These are phyloP conservation scores for Neoascia interrupta DNA, from an alignment of 2,888 invertebrate genomes.

Conservation along the genomic window DNA sequence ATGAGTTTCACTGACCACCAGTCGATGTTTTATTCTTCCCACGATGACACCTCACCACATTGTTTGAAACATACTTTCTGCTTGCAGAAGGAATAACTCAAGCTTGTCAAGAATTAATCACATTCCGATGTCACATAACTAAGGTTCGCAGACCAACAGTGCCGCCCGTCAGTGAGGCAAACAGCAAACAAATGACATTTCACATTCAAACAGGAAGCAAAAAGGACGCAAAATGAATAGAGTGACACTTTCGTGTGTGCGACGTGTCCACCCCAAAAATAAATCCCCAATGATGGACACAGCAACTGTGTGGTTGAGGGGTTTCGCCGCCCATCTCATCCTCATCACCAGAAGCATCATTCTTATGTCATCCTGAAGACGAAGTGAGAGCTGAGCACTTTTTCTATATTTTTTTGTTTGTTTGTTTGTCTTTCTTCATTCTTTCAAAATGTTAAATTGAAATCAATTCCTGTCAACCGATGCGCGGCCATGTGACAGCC, in stretches of 20 bases:
- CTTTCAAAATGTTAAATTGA: conserved; percentile 58
- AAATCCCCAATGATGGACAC: conserved; percentile 66
- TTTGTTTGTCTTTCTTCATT: too few relatives aligned
- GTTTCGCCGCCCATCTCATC: conserved; percentile 5
- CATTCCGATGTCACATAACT: conserved; percentile 64
- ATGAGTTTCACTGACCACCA: too few relatives aligned
- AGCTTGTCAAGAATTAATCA: conserved; percentile 64
- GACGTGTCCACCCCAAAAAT: conserved; percentile 67
- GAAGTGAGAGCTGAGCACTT: conserved; percentile 18
- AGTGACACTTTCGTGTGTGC: conserved; percentile 59
- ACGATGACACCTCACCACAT: conserved; percentile 52
- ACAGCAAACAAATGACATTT: conserved; percentile 61
- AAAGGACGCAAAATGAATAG: conserved; percentile 49
- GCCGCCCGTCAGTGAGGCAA: conserved; percentile 20
- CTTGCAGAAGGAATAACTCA: background rate
- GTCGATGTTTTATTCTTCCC: conserved; percentile 45
- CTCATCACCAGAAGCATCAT: conserved; percentile 36
- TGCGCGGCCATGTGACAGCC: conserved; percentile 60
- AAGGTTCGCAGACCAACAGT: background rate
- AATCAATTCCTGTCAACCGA: conserved; percentile 68
- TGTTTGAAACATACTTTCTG: conserved; percentile 31
- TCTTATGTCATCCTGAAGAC: conserved; percentile 32
- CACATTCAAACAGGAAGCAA: conserved; percentile 50
- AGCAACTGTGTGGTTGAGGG: conserved; percentile 59
- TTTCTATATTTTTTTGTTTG: conserved; percentile 57